These are phyloP conservation scores for Horisme vitalbata DNA, from an alignment of 2,888 invertebrate species.

Conservation along the genomic window DNA sequence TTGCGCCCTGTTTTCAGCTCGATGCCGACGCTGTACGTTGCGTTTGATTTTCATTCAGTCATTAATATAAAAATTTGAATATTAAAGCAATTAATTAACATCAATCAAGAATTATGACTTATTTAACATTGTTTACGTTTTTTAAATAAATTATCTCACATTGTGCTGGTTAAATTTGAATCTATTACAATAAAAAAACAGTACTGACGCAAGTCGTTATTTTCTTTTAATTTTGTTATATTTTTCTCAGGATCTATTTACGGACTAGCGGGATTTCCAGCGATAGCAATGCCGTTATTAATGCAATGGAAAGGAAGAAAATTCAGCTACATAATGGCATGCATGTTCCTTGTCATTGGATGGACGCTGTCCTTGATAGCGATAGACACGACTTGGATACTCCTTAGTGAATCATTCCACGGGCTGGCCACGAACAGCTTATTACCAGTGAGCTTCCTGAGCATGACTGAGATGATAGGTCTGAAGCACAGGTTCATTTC, in stretches of 20 bases:
- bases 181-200: too few species aligned
- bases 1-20: too few species aligned
- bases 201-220: too few species aligned
- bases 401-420: constrained; percentile 27
- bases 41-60: too few species aligned
- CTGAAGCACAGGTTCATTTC: constrained; percentile 24
- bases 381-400: constrained; percentile 4
- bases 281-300: constrained; percentile 22
- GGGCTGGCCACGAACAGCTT: constrained; percentile 27
- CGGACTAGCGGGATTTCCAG: constrained; percentile 30
- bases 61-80: too few species aligned
- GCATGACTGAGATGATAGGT: constrained; percentile 27
- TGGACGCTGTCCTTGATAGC: constrained; percentile 23
- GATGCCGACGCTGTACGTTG: too few species aligned
- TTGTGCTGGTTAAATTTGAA: too few species aligned
- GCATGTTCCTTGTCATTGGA: constrained; percentile 22
- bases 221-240: not conserved
- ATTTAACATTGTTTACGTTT: too few species aligned
- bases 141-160: too few species aligned
- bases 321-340: constrained; percentile 20
- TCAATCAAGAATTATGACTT: too few species aligned
- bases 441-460: constrained; percentile 18
- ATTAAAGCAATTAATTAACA: too few species aligned
- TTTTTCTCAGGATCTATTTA: constrained; percentile 29
- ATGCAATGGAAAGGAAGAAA: constrained; percentile 33